A percentile compares a stretch with the other conserved stretches of the same genome.
Conservation (phyloP, 2,113 vertebrate genomes). For the Phylloscopus trochiloides region DNA sequence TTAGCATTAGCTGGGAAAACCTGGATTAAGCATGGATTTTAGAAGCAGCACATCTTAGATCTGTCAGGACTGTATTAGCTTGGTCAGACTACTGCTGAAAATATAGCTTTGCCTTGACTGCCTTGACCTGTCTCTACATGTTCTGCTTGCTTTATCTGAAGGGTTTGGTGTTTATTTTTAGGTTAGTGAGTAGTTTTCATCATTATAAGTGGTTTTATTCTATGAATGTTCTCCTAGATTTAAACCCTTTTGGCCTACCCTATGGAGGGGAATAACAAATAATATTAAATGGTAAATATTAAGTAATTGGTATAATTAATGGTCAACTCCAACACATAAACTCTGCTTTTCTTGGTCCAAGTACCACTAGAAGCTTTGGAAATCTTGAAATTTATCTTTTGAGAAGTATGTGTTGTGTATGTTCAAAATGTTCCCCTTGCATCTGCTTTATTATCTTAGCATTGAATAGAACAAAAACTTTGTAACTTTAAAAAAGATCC, state of each 20-base stretch:
- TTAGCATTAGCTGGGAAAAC: neutral
- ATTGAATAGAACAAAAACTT: neutral
- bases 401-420: neutral
- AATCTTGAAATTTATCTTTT: neutral
- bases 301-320: neutral
- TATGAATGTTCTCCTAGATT: neutral
- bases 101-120: neutral
- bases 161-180: neutral
- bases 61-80: neutral
- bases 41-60: neutral
- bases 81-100: neutral
- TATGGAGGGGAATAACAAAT: neutral
- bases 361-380: neutral
- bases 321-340: neutral
- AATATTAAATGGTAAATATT: neutral
- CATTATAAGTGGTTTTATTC: neutral
- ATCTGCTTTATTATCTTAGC: neutral
- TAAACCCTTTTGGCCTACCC: neutral
- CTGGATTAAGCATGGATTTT: neutral
- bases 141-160: neutral
- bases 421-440: neutral
- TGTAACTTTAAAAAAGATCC: fast-evolving
- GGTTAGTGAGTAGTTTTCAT: neutral
- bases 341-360: neutral
- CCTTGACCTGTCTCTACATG: neutral